Base-by-base conservation (phyloP, 2,797 vertebrate species). In the Peromyscus melanophrys region DNA sequence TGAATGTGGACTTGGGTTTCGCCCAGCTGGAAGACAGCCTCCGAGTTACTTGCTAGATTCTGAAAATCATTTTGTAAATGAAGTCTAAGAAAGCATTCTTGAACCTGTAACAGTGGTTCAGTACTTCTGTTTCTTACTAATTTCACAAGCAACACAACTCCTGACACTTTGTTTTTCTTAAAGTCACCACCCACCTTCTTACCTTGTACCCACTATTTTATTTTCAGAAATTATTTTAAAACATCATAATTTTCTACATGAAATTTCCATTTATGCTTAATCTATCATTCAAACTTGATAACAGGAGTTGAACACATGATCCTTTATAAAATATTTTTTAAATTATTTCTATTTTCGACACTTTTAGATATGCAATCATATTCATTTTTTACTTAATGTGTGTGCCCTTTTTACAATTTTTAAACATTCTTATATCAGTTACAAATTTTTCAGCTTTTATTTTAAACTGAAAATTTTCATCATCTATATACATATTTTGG, bases 151-250 rank as follows among this genome's bases (percentile, higher is more conserved):
- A 75, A 63, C 1, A 29, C 65, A 55, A 95, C 27, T 85, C 14
- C 2, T 34, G 0, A 1, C 27, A 73, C 16, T 77, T 84, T 23
- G 82, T 46, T 78, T 93, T 67, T 14, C 27, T 57, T 57, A 67
- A 17, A 88, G 6, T 59, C 61, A 89, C 34, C 10, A 3, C 37
- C 0, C 37, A 55, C 43, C 1, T 95, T 59, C 11, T 81, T 67
- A 46, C 29, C 34, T 84, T 88, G 27, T 69, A 23, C 23, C 90
- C 95, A 11, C 49, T 77, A 94, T 23, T 69, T 95, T 59, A 92
- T 71, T 88, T 95, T 95, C 76, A 89, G 21, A 52, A 25, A 31
- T 67, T 49, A 67, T 78, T 69, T 96, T 16, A 88, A 31, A 14
- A 89, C 21, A 86, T 25, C 4, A 21, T 78, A 46, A 82, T 91